These are phyloP conservation scores for Aspidiotus rigidus DNA, from an alignment of 2,888 invertebrate genomes.

Conservation along the genomic window DNA sequence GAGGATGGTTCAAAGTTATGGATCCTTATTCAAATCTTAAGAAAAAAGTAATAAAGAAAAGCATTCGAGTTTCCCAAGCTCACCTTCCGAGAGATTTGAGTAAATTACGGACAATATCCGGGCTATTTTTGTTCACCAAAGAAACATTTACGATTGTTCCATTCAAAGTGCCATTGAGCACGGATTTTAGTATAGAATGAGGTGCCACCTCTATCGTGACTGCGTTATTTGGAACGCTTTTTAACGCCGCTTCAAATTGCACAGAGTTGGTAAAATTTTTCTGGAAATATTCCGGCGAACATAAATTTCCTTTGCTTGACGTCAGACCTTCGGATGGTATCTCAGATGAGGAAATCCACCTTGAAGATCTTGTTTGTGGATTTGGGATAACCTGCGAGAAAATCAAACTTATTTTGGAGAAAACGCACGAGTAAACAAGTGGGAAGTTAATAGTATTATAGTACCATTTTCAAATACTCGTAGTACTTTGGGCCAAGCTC, in stretches of 20 bases:
- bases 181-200: conserved; percentile 53
- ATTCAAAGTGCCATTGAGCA: conserved; percentile 47
- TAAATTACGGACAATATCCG: conserved; percentile 48
- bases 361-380: conserved; percentile 44
- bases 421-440: background rate
- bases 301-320: conserved; percentile 43
- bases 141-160: conserved; percentile 47
- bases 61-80: conserved; percentile 37
- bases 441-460: too few species aligned
- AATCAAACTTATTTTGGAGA: background rate
- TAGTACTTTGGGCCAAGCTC: conserved; percentile 59
- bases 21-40: too few species aligned
- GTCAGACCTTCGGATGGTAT: conserved; percentile 45
- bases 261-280: conserved; percentile 49
- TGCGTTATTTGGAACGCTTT: conserved; percentile 51
- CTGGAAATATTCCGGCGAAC: conserved; percentile 47
- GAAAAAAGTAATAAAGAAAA: background rate
- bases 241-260: conserved; percentile 50
- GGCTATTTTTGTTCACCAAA: conserved; percentile 48
- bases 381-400: conserved; percentile 42
- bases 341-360: conserved; percentile 51
- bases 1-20: background rate
- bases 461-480: conserved; percentile 50
- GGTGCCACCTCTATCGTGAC: conserved; percentile 54
- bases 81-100: conserved; percentile 58